Base-by-base conservation (phyloP, 1,140 invertebrate species). In the Himalopsyche phryganea region DNA sequence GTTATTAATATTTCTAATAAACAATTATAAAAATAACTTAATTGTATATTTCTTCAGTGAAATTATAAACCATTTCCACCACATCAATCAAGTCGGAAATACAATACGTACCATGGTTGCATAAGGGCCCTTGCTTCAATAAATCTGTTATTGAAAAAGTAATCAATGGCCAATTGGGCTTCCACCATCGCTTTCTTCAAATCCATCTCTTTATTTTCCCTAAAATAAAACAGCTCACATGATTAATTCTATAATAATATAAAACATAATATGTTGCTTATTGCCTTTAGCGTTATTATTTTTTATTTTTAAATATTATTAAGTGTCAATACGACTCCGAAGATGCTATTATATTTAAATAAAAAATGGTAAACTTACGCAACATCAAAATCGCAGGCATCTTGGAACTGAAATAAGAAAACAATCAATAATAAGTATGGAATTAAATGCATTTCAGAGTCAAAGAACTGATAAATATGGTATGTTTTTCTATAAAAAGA, bases 81-180 rank as follows among this genome's bases (percentile, higher is more conserved):
- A n/a, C n/a, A n/a, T n/a, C n/a, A n/a, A n/a, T n/a, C n/a, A n/a
- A n/a, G n/a, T n/a, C n/a, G n/a, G n/a, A n/a, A n/a, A n/a, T n/a
- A n/a, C n/a, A n/a, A n/a, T n/a, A 23, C 72, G 69, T 73, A 89
- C 89, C 85, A 89, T 58, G 88, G 89, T 67, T 83, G 80, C 74
- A 94, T 81, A 47, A 90, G 74, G 47, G 82, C 80, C 69, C 82
- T 83, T 1, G 92, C 92, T 71, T 88, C 83, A n/a, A 82, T 74
- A 68, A 94, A 94, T 67, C 88, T 84, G 74, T 96, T 96, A 69
- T 94, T 92, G 65, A 96, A 89, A 71, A 95, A 95, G 63, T 86
- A 83, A 68, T 88, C 80, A 10, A 94, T 83, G 1, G 91, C 87
- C 35, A 80, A 69, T 62, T 83, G 81, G 1, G 86, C 82, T 65